Evolutionary conservation across 2,797 vertebrate species (phyloP).

Genomic region (Macrochelys suwanniensis): DNA sequence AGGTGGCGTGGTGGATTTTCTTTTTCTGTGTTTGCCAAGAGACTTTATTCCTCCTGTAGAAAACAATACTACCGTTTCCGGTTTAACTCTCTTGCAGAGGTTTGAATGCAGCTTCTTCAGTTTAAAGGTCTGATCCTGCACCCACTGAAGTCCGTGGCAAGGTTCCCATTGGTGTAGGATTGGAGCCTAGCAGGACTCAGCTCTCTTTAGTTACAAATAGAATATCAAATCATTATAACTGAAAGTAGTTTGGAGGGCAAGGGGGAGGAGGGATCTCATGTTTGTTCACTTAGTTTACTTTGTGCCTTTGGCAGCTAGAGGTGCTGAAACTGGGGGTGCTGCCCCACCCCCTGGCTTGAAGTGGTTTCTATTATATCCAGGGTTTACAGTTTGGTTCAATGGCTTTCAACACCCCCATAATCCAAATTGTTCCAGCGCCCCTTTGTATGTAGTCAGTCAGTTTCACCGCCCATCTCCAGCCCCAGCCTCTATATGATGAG

Average conservation of each 20-base stretch:
- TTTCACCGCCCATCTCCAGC: not conserved
- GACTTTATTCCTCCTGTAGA: not conserved
- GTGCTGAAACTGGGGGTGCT: no score
- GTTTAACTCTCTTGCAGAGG: conserved; percentile 4
- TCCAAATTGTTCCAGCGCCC: no score
- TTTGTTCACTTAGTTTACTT: conserved; percentile 10
- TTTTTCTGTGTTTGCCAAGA: not conserved
- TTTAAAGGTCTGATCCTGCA: not conserved
- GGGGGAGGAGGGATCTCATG: not conserved
- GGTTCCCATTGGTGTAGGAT: not conserved
- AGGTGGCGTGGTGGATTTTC: conserved; percentile 7
- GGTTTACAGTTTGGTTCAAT: no score
- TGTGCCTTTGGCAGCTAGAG: not conserved
- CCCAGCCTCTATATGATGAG: not conserved
- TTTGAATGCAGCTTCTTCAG: not conserved
- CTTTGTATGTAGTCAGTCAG: conserved; percentile 8
- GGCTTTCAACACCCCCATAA: no score
- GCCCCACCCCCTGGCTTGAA: no score
- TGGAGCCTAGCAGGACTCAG: not conserved
- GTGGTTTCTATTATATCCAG: no score
- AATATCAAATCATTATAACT: conserved; percentile 37
- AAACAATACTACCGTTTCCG: conserved; percentile 17
- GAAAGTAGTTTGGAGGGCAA: not conserved
- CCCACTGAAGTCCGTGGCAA: conserved; percentile 20
- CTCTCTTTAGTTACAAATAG: conserved; percentile 5